Evolutionary conservation across 1,140 invertebrate species (phyloP), one percentile per base, ranked within the genome.

Genomic region (Ostrea edulis): DNA sequence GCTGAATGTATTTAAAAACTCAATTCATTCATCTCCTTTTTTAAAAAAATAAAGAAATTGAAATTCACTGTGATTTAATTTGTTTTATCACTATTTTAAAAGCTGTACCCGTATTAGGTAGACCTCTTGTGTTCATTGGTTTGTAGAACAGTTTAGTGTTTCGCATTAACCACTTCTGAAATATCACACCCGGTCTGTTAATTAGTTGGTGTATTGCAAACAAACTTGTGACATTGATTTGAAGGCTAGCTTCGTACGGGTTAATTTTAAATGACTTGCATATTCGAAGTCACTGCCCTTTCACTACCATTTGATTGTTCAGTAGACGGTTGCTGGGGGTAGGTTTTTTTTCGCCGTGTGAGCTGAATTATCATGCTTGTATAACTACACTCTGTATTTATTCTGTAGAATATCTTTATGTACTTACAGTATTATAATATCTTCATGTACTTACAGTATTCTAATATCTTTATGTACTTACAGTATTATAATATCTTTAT

Each of bases 41-140:
- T 29, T n/a, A n/a, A 11, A 35, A 9, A 77, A 29, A 29, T 14
- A 77, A 77, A 29, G 68, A 25, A 77, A 77, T 29, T 77, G 68
- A 77, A 77, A 29, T 77, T 77, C 68, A 29, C 8, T 29, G 55
- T 62, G 17, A 62, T 62, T 62, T 62, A 62, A 62, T 62, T 62
- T 62, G 12, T 58, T 14, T 12, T 44, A 58, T 58, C 12, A 20
- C 55, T 58, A 58, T 58, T 58, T 62, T 62, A 20, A 62, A 62
- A 20, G n/a, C n/a, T 55, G 17, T 62, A 62, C 55, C 55, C 55
- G 55, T 62, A 44, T 1, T 44, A 44, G 1, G 55, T 62, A 62
- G 55, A 5, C 17, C 17, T 62, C 12, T 17, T 58, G 8, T 4
- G 55, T 58, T 58, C 20, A 20, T 58, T 58, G 55, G n/a, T n/a